A percentile compares a stretch with the other conserved stretches of the same genome.
phyloP scores from a whole-genome alignment of 2,888 invertebrate species.

The Mythimna pallens region DNA sequence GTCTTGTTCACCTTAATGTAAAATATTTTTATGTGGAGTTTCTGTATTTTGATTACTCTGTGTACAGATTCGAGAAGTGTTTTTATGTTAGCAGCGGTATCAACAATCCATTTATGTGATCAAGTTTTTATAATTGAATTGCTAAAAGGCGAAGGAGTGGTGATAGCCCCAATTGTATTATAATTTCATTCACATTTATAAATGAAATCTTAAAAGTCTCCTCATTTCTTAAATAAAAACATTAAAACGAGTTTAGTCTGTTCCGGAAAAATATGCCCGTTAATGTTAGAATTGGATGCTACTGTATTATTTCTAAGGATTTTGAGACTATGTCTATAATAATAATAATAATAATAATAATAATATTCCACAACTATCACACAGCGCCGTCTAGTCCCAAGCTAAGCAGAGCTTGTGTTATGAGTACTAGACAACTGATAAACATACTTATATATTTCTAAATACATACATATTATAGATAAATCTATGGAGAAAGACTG shows the following conservation, averaged over 20 bases:
- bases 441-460: no score
- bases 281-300: neutral
- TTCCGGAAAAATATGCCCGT: conserved; percentile 9
- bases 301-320: neutral
- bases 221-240: neutral
- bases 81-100: conserved; percentile 52
- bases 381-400: no score
- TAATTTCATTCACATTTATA: conserved; percentile 19
- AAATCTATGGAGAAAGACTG: no score
- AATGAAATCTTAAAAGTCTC: neutral
- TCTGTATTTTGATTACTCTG: conserved; percentile 42
- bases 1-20: neutral
- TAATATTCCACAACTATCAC: no score
- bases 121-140: conserved; percentile 49
- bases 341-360: no score
- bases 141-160: conserved; percentile 22
- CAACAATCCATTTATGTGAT: conserved; percentile 50
- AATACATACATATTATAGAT: no score
- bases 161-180: conserved; percentile 30
- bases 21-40: neutral
- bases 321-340: neutral
- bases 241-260: neutral
- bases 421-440: no score
- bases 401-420: no score
- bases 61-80: conserved; percentile 41